Evolutionary conservation across 2,888 invertebrate genomes (phyloP), one percentile per base, ranked within the genome.

Genomic region (Eulithis testata): DNA sequence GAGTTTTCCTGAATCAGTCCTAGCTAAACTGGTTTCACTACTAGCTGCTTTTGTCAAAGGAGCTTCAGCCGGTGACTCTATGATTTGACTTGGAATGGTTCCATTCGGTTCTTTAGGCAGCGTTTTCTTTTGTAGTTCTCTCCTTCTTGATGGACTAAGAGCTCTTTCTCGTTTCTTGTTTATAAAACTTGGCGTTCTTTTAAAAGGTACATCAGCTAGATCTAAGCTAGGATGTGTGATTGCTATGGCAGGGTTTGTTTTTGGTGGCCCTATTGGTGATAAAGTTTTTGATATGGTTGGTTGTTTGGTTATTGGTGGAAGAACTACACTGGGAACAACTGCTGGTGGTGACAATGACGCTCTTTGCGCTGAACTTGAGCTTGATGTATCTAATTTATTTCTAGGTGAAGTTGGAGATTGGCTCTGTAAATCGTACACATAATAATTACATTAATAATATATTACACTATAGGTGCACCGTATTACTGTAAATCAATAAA

Each of bases 1-100:
- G 21, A 95, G 94, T 85, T 95, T 95, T 43, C 95, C 95, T 9
- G 96, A 96, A 86, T 97, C 96, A 5, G 96, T 95, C 74, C 96
- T 94, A 37, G 95, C 95, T 68, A 96, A 91, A 77, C 89, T 89
- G 51, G 86, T 88, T 80, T 92, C 89, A 79, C 89, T 89, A 71
- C 91, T 84, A 58, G 83, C 78, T 61, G 85, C 72, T 85, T 92
- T 89, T 60, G 85, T 74, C 70, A 90, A 66, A 36, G 84, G 73
- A 11, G 86, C 83, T 74, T 90, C 90, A 59, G 85, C 78, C 54
- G 90, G 87, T 62, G 90, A 86, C 76, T 92, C 90, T 47, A 84
- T 72, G 54, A 89, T 87, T 83, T 88, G 85, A 72, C 86, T 87
- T 9, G 89, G 88, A 72, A 89, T 85, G 9, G 84, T 83, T 50